Evolutionary conservation across 2,888 invertebrate species (phyloP), one percentile per base, ranked within the genome.

Genomic region (Athalia rosae): DNA sequence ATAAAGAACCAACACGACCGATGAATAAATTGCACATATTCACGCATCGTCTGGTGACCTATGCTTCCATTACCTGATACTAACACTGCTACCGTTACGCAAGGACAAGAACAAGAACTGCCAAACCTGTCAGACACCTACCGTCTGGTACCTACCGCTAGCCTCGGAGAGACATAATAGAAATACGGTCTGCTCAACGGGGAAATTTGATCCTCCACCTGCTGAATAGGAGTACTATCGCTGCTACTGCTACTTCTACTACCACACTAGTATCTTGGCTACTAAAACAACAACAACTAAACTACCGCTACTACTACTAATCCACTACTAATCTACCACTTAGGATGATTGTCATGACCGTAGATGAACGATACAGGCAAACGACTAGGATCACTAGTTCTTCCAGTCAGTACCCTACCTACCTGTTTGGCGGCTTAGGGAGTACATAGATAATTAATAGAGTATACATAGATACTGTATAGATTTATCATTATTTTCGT

Each of bases 281-380:
- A 28, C 28, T 28, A 28, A 28, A 28, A 28, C 28, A 28, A 28
- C 28, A 28, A 28, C 28, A 28, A 28, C 28, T 28, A 28, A 28
- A 28, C 28, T 28, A 28, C 28, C 28, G 28, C 84, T 84, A 66
- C 78, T 84, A 85, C 85, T 84, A 64, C 45, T 62, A 56, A 64
- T 62, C 64, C 15, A 73, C 73, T 53, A 73, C 73, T 59, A 45
- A 84, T 85, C 86, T 85, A 84, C 85, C 86, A 87, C 87, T 89
- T 89, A 89, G 88, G 88, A 89, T 87, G 87, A 89, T 88, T 89
- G 88, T 89, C 88, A 88, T 88, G 89, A 89, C 85, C 85, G 87
- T 89, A 89, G 87, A 87, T 87, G 85, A 86, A 86, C 87, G 86
- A 87, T 87, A 87, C 89, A 87, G 87, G 87, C 87, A 86, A 85